Evolutionary conservation across 2,888 invertebrate species (phyloP), one percentile per base, ranked within the genome.

Genomic region (Oxyteleia sp.): DNA sequence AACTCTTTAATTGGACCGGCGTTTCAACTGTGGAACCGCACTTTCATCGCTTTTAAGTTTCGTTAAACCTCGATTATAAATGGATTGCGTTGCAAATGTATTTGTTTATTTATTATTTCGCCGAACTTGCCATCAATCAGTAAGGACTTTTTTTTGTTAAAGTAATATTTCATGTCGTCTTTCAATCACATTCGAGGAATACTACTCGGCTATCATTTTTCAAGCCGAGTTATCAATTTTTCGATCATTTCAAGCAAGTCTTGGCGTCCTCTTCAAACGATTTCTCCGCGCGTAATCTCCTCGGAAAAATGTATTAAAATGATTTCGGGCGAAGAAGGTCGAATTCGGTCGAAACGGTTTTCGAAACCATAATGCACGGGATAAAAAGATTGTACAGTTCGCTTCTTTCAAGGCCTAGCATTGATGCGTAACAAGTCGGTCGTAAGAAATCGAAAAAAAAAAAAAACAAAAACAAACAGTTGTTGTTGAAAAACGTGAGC

Each of bases 361-460:
- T 13, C 7, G 57, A 68, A 82, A 57, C 45, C n/a, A 55, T 68
- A 57, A 64, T 55, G 57, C 63, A 71, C 41, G 11, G 5, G 11
- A 53, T 38, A 78, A 68, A 78, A 68, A 55, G 59, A 61, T 53
- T 72, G 49, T 78, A 83, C 78, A 82, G 57, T 79, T 83, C 69
- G 83, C 71, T 76, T 84, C 84, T 63, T 78, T 69, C 84, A 86
- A 86, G 85, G 82, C 74, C 66, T 79, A 78, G 82, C 86, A 81
- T 69, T 78, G 85, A 84, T 84, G 87, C 88, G 87, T 89, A 86
- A 87, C 87, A 88, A 88, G 86, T 86, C 87, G 86, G 85, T 88
- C 87, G 83, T 79, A 69, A 75, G 71, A 75, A 76, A 82, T 35
- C 35, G 18, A 64, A 78, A 78, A n/a, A n/a, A n/a, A n/a, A n/a